Percentiles rank a stretch among this genome's conserved stretches.
Evolutionary conservation across 2,888 invertebrate species (phyloP).

Genomic region (Beris morrisii): DNA sequence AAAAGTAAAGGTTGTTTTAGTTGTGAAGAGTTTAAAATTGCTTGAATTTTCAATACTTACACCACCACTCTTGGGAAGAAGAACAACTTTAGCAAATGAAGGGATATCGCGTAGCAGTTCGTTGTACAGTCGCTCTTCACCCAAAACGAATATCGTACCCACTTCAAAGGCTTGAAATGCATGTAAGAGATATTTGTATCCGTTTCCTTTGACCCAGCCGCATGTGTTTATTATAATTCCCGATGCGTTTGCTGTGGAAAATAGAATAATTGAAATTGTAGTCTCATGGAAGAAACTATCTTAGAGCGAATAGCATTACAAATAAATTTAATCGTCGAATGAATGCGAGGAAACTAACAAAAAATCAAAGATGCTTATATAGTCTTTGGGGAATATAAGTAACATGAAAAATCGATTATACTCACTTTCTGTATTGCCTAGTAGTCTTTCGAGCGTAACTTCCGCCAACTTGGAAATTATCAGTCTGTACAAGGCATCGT

Average conservation of each 20-base stretch:
- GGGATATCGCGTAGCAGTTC: conserved; percentile 94
- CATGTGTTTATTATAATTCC: conserved; percentile 95
- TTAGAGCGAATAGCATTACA: too few relatives aligned
- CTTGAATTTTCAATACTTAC: conserved; percentile 59
- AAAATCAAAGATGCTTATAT: too few relatives aligned
- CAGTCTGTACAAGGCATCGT: conserved; percentile 81
- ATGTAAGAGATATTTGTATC: conserved; percentile 84
- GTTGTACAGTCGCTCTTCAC: conserved; percentile 94
- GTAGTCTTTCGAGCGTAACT: conserved; percentile 80
- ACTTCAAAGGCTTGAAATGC: conserved; percentile 94
- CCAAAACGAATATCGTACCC: conserved; percentile 91
- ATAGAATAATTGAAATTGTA: neutral
- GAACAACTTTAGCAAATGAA: conserved; percentile 86
- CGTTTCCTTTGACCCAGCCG: conserved; percentile 93
- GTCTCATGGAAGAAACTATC: too few relatives aligned
- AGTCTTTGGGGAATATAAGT: too few relatives aligned
- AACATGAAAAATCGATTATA: too few relatives aligned
- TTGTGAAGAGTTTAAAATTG: conserved; percentile 9
- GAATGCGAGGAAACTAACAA: too few relatives aligned
- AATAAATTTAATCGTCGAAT: too few relatives aligned
- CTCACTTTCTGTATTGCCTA: conserved; percentile 82
- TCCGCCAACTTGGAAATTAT: conserved; percentile 83
- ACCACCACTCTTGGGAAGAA: conserved; percentile 94
- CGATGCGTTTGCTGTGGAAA: conserved; percentile 69
- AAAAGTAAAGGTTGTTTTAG: conserved; percentile 30